A percentile compares a stretch with the other conserved stretches of the same genome.
Conservation (phyloP, 2,797 vertebrate genomes). For the Gambusia yucatana region DNA sequence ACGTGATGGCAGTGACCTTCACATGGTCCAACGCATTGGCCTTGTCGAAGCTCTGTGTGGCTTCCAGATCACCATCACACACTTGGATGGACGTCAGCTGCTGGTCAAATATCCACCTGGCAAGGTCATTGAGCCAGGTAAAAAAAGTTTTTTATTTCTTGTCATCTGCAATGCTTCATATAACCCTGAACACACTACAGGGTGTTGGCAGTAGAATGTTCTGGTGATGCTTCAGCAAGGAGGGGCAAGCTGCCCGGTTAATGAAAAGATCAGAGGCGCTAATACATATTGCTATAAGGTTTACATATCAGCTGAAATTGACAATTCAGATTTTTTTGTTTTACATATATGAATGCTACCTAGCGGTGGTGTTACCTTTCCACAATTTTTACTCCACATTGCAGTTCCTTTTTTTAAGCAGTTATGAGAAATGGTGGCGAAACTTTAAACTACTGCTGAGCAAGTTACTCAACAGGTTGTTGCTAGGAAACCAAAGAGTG, state of each 20-base stretch:
- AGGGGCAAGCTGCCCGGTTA: neutral
- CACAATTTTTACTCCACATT: no score
- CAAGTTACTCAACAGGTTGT: no score
- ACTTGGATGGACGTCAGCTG: conserved; percentile 94
- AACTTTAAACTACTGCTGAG: no score
- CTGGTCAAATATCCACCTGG: conserved; percentile 96
- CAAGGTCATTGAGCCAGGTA: conserved; percentile 98
- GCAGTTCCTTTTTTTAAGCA: no score
- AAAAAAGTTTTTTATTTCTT: conserved; percentile 1
- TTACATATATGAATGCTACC: no score
- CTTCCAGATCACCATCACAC: conserved; percentile 95
- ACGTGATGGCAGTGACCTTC: conserved; percentile 93
- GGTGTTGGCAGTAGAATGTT: neutral
- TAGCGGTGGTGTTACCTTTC: no score
- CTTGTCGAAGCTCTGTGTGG: conserved; percentile 97
- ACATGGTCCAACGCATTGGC: conserved; percentile 96
- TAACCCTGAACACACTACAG: neutral
- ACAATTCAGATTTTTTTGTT: no score
- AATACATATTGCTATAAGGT: neutral
- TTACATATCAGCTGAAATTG: no score
- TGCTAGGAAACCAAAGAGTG: no score
- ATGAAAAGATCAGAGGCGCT: neutral
- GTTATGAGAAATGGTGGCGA: no score
- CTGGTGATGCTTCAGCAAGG: neutral
- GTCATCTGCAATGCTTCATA: neutral